These are phyloP conservation scores for Troilus luridus DNA, from an alignment of 2,888 invertebrate species.

Conservation along the genomic window DNA sequence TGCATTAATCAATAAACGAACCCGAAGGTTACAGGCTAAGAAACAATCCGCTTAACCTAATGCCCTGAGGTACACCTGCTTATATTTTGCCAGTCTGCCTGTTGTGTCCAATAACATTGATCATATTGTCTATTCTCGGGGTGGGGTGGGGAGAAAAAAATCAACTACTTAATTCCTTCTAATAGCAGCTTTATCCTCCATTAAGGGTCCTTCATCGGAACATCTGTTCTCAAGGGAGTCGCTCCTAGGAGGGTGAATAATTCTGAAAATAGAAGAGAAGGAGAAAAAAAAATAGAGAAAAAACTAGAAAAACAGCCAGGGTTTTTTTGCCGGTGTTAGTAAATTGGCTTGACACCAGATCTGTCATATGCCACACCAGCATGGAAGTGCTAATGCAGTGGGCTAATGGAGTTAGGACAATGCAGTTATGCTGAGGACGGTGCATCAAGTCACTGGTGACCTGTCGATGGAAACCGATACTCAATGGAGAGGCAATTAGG, in stretches of 20 bases:
- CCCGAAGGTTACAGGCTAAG: not conserved
- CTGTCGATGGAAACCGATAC: constrained; percentile 42
- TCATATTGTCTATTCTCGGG: constrained; percentile 41
- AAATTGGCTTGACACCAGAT: constrained; percentile 42
- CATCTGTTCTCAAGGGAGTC: constrained; percentile 16
- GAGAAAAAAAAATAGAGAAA: not conserved
- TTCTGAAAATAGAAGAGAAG: constrained; percentile 7
- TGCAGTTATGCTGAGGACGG: constrained; percentile 47
- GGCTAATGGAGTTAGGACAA: constrained; percentile 39
- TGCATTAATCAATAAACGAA: constrained; percentile 29
- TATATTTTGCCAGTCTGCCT: constrained; percentile 35
- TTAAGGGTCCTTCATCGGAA: constrained; percentile 33
- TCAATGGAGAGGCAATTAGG: not conserved
- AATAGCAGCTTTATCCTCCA: constrained; percentile 33
- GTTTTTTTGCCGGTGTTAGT: constrained; percentile 29
- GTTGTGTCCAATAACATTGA: constrained; percentile 28
- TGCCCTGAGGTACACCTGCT: constrained; percentile 36
- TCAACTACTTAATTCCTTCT: constrained; percentile 38
- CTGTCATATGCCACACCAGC: constrained; percentile 16
- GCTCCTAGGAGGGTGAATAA: constrained; percentile 42
- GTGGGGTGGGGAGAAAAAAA: constrained; percentile 19
- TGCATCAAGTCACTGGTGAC: not conserved
- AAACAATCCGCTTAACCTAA: constrained; percentile 46
- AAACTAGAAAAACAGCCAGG: constrained; percentile 40
- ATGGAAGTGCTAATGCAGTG: constrained; percentile 18